Base-by-base conservation (phyloP, 1,140 invertebrate species). In the Nasonia giraulti region DNA sequence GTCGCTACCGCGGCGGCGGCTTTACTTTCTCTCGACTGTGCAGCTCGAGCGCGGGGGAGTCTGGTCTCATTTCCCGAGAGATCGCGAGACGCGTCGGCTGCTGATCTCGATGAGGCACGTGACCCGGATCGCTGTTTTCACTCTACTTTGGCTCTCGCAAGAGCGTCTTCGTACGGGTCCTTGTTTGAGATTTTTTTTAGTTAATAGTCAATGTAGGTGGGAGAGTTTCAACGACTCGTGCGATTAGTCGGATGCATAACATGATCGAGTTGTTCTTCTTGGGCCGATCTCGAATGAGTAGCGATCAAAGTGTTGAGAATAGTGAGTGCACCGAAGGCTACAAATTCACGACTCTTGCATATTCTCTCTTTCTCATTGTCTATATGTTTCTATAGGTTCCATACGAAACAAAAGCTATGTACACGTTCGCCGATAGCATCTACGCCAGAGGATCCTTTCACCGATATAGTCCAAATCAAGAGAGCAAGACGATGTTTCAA, bases 41-140 rank as follows among this genome's bases (percentile, higher is more conserved):
- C 40, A 44, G 37, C 37, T 40, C 31, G 31, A n/a, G 27, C 27
- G 27, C 75, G 75, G 75, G 75, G 75, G 75, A 66, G 76, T 50
- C 27, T 50, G 55, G 73, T 69, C 50, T 82, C 76, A 31, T 78
- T 69, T 66, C 73, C 12, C 23, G 79, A 73, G 71, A 74, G 74
- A 77, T 71, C 73, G 40, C 81, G 55, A 14, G 62, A n/a, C 55
- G 55, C 40, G 40, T 5, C n/a, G 44, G 75, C 75, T 44, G 40
- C 47, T 27, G 81, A 75, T 82, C 82, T 83, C 82, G 80, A 74
- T 14, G 71, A 20, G 80, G 17, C 74, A 62, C 31, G 62, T 79
- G 82, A 84, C 82, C 82, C 31, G 82, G 76, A 84, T 84, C 76
- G 76, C 11, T 69, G 82, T 75, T 82, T 82, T 82, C 81, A 82